Evolutionary conservation across 2,797 vertebrate species (phyloP).

Genomic region (Crenichthys baileyi): DNA sequence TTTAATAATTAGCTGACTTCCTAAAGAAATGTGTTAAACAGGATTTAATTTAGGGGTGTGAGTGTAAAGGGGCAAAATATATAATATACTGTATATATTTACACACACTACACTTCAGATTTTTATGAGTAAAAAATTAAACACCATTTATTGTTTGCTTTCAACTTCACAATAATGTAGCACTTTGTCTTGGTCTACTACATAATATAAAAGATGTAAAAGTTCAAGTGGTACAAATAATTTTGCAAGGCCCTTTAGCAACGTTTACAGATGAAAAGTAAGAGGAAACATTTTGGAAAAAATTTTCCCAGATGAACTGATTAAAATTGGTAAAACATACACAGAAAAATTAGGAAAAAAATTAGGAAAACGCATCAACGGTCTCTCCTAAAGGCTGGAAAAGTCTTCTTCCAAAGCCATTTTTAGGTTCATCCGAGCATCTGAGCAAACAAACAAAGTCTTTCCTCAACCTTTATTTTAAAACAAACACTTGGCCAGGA

Average conservation of each 20-base stretch:
- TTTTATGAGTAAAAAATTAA: too few species aligned
- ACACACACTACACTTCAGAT: too few species aligned
- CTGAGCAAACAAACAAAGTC: background rate
- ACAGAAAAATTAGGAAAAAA: background rate
- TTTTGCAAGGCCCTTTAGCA: background rate
- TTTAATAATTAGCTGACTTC: background rate
- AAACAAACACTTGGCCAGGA: conserved; percentile 6
- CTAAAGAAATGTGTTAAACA: background rate
- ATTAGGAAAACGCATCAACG: background rate
- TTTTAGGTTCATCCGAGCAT: background rate
- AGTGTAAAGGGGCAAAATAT: too few species aligned
- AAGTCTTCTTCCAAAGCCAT: background rate
- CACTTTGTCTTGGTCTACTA: too few species aligned
- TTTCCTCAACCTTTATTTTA: background rate
- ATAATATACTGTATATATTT: too few species aligned
- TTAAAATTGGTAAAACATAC: background rate
- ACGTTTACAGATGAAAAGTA: background rate
- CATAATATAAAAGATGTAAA: too few species aligned
- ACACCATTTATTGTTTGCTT: too few species aligned
- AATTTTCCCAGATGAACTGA: background rate
- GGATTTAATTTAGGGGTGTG: background rate
- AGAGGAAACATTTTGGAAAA: background rate
- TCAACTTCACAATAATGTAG: too few species aligned
- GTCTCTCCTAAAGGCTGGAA: too few species aligned
- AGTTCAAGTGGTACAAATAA: background rate